Percentiles rank a stretch among this genome's conserved stretches.
Evolutionary conservation across 35 echinoderm and acorn worm species (phyloP).

Genomic region (Anneissia japonica): DNA sequence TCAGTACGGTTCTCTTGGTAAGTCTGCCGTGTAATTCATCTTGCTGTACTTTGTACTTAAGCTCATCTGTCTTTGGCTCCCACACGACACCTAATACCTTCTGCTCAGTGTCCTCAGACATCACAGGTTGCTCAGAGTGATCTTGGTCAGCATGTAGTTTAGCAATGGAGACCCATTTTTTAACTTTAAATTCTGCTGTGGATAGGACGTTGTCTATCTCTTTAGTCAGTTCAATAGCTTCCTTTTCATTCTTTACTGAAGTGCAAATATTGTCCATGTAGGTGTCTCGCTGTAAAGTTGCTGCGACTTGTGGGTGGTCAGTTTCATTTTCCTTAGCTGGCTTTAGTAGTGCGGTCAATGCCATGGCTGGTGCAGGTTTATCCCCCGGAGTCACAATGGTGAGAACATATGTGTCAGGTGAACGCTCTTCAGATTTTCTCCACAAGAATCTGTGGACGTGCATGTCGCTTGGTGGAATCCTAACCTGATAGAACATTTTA

Average conservation of each 20-base stretch:
- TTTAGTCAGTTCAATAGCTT: neutral
- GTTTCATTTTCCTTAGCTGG: slow-evolving; percentile 40
- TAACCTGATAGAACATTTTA: neutral
- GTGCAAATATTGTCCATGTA: slow-evolving; percentile 86
- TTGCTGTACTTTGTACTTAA: slow-evolving; percentile 25
- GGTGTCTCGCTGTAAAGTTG: slow-evolving; percentile 23
- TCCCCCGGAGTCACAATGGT: slow-evolving; percentile 30
- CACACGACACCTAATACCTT: slow-evolving; percentile 48
- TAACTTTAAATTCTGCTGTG: slow-evolving; percentile 8
- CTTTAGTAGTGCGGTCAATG: slow-evolving; percentile 23
- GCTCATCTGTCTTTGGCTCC: slow-evolving; percentile 27
- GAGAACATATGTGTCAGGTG: slow-evolving; percentile 37
- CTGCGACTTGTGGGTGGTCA: slow-evolving; percentile 11
- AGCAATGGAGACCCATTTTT: slow-evolving; percentile 27
- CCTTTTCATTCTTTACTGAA: slow-evolving; percentile 1
- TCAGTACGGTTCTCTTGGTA: slow-evolving; percentile 54
- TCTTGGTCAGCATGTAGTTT: neutral
- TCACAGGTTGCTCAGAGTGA: neutral
- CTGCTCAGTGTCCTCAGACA: slow-evolving; percentile 25
- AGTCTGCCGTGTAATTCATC: neutral
- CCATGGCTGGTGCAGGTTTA: slow-evolving; percentile 32
- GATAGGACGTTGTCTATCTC: neutral
- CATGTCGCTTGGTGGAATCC: neutral
- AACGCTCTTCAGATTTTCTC: slow-evolving; percentile 23
- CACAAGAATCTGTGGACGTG: slow-evolving; percentile 57